Evolutionary conservation across 1,140 invertebrate genomes (phyloP).

Genomic region (Coenobita brevimanus): DNA sequence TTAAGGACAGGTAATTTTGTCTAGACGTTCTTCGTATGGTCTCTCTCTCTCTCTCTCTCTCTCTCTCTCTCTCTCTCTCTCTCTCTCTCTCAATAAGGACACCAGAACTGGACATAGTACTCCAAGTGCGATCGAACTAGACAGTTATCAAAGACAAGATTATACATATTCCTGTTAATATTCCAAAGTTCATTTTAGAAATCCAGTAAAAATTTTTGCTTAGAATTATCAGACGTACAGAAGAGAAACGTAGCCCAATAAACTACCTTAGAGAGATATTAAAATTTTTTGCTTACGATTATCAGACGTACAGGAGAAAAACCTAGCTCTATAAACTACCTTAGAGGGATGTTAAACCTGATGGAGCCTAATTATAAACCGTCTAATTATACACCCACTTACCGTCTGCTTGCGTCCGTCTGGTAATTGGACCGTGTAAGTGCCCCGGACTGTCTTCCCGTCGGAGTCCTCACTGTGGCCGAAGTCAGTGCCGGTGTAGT

Average conservation of each 20-base stretch:
- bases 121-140: too few relatives aligned
- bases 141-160: not conserved
- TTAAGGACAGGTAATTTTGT: too few relatives aligned
- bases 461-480: slow-evolving; percentile 69
- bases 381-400: not conserved
- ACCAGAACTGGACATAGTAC: too few relatives aligned
- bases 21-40: too few relatives aligned
- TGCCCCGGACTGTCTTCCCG: slow-evolving; percentile 69
- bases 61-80: too few relatives aligned
- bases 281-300: not conserved
- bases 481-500: slow-evolving; percentile 59
- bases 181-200: not conserved
- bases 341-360: too few relatives aligned
- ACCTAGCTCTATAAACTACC: too few relatives aligned
- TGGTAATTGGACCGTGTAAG: slow-evolving; percentile 70
- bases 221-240: not conserved
- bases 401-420: slow-evolving; percentile 71
- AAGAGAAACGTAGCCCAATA: not conserved
- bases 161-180: not conserved
- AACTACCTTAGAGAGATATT: not conserved
- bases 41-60: too few relatives aligned
- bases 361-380: too few relatives aligned
- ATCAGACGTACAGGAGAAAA: too few relatives aligned
- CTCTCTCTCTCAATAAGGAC: too few relatives aligned
- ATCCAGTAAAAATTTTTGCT: too few relatives aligned